Conservation (phyloP, 2,113 vertebrate genomes). For the Chionis minor region DNA sequence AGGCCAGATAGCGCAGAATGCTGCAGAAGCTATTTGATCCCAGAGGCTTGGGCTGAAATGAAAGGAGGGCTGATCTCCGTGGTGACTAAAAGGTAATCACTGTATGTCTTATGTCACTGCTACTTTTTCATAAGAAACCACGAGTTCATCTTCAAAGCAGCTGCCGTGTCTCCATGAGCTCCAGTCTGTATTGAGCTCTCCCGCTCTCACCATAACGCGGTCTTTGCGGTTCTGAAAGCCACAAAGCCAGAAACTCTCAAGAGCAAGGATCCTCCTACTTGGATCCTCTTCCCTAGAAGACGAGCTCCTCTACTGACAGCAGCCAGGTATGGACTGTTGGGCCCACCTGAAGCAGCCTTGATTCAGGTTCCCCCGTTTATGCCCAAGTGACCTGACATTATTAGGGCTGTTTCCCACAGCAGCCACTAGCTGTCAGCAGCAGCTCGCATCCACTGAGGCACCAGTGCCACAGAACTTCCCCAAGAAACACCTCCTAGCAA, state of each 20-base stretch:
- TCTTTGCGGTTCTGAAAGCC: neutral
- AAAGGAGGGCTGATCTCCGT: neutral
- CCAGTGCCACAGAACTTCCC: neutral
- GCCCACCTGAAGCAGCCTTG: neutral
- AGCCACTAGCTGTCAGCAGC: constrained; percentile 68
- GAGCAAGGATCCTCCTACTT: neutral
- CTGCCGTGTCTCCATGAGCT: neutral
- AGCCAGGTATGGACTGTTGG: neutral
- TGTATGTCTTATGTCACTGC: neutral
- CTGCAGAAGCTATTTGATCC: constrained; percentile 34
- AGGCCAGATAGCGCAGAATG: neutral
- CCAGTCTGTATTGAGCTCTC: neutral
- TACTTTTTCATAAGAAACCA: neutral
- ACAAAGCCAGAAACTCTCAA: neutral
- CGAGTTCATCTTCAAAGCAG: neutral
- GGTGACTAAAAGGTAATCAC: neutral
- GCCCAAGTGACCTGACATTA: neutral
- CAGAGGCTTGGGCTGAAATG: neutral
- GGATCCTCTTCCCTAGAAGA: neutral
- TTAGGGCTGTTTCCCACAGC: neutral
- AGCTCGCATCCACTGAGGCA: neutral
- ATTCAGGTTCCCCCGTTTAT: neutral
- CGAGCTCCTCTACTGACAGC: accelerated
- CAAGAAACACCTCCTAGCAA: neutral
- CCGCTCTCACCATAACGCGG: neutral